Percentiles rank a stretch among this genome's conserved stretches.
phyloP scores from a whole-genome alignment of 2,797 vertebrate species.

The Sebastes glaucus region DNA sequence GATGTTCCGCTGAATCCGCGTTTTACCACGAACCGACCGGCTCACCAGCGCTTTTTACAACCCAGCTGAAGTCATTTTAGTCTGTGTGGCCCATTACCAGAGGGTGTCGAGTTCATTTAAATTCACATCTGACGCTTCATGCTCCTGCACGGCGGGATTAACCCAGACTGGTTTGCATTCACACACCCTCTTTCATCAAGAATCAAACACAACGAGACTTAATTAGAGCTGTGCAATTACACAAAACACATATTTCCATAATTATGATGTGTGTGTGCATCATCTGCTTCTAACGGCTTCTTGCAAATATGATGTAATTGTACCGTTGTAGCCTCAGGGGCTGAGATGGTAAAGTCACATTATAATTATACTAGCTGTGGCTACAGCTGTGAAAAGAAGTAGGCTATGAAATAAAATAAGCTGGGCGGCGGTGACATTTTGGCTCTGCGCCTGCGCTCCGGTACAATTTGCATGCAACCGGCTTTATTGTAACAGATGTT shows the following conservation, averaged over 20 bases:
- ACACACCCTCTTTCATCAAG: neutral
- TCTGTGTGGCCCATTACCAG: conserved; percentile 25
- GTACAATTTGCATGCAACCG: neutral
- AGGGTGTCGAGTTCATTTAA: conserved; percentile 36
- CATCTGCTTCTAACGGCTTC: neutral
- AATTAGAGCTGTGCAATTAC: neutral
- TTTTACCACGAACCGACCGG: conserved; percentile 47
- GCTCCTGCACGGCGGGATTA: neutral
- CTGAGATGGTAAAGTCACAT: neutral
- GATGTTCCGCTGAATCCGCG: conserved; percentile 52
- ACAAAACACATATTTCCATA: neutral
- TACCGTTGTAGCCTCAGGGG: neutral
- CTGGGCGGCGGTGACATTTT: neutral
- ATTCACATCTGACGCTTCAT: conserved; percentile 6
- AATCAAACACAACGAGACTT: neutral
- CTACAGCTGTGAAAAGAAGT: conserved; percentile 14
- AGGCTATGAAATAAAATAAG: neutral
- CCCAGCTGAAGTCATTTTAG: conserved; percentile 37
- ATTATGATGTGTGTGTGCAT: neutral
- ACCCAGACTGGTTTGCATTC: neutral
- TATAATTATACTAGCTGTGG: conserved; percentile 5
- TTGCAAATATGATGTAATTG: neutral
- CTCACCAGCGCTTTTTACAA: neutral
- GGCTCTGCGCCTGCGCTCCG: neutral
- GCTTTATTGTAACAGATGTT: conserved; percentile 22